A percentile compares a stretch with the other conserved stretches of the same genome.
These are phyloP conservation scores for Eudiplozoon nipponicum DNA, from an alignment of 2,888 invertebrate genomes.

Conservation along the genomic window DNA sequence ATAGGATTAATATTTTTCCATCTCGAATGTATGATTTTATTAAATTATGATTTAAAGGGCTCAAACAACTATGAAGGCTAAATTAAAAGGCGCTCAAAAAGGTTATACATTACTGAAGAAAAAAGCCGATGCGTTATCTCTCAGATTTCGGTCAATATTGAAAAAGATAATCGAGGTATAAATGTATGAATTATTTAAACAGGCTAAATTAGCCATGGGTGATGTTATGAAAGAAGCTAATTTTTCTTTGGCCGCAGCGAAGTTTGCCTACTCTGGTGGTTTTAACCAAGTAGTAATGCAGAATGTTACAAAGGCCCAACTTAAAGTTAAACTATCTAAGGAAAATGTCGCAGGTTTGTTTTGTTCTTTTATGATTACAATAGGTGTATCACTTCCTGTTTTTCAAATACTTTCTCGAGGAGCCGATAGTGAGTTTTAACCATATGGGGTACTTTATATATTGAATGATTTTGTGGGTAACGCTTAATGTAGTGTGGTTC, in stretches of 20 bases:
- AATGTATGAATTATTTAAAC: conserved; percentile 18
- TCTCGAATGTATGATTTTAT: conserved; percentile 40
- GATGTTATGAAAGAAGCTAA: conserved; percentile 98
- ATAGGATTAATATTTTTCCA: conserved; percentile 57
- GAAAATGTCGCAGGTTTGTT: conserved; percentile 98
- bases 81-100: conserved; percentile 80
- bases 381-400: no score
- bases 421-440: no score
- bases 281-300: conserved; percentile 88
- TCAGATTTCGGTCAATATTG: conserved; percentile 77
- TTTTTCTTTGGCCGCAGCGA: conserved; percentile 84
- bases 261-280: conserved; percentile 68
- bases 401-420: no score
- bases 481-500: no score
- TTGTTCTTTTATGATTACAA: no score
- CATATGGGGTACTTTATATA: no score
- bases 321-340: conserved; percentile 62
- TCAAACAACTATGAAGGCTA: conserved; percentile 39
- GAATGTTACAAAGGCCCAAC: conserved; percentile 86
- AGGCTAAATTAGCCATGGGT: conserved; percentile 85
- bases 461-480: no score
- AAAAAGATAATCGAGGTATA: conserved; percentile 81
- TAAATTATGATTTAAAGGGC: conserved; percentile 12
- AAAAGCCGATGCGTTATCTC: conserved; percentile 89
- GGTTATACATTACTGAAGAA: conserved; percentile 92